These are phyloP conservation scores for Muscicapa striata DNA, from an alignment of 2,797 vertebrate genomes.

Conservation along the genomic window DNA sequence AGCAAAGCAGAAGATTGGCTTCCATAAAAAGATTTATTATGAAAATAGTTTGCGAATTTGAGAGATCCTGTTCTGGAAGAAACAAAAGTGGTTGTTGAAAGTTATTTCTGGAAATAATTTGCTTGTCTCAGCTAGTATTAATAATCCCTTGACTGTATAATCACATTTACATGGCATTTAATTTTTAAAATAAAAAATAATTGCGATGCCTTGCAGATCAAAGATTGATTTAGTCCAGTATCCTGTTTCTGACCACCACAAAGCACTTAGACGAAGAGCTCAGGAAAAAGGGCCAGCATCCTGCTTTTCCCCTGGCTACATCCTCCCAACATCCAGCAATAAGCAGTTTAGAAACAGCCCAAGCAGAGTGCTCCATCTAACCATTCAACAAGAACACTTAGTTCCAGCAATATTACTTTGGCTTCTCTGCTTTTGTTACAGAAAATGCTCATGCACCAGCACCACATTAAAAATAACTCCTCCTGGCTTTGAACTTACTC, in stretches of 20 bases:
- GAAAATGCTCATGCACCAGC: not conserved
- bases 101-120: constrained; percentile 5
- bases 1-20: not conserved
- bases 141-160: not conserved
- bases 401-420: not conserved
- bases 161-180: not conserved
- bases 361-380: not conserved
- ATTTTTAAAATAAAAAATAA: not conserved
- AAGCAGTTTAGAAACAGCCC: not conserved
- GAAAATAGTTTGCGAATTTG: not conserved
- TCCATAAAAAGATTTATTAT: not conserved
- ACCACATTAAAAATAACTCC: not conserved
- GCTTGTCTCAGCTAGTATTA: not conserved
- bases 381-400: not conserved
- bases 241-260: not conserved
- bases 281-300: not conserved
- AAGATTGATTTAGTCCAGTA: not conserved
- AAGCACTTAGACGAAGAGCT: not conserved
- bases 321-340: not conserved
- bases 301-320: not conserved
- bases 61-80: not conserved
- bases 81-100: not conserved
- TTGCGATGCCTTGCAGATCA: not conserved
- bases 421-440: not conserved
- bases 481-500: not conserved